A percentile compares a stretch with the other conserved stretches of the same genome.
Conservation (phyloP, 2,888 invertebrate genomes). For the Agrochola litura region DNA sequence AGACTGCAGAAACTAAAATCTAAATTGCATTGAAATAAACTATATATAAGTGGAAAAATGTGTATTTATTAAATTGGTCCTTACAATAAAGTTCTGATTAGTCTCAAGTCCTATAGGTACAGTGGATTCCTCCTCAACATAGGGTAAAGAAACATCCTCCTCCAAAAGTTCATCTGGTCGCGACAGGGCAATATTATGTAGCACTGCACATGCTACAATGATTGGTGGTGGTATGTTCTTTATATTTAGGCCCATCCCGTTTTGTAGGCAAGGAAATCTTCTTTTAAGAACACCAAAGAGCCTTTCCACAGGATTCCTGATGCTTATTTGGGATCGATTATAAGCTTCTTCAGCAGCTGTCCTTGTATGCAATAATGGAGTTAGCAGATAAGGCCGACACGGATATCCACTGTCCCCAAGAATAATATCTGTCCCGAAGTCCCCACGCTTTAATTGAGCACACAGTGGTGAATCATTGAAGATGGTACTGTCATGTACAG, state of each 20-base stretch:
- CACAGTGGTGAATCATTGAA: conserved; percentile 15
- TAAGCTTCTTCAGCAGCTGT: conserved; percentile 6
- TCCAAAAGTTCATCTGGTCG: not conserved
- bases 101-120: not conserved
- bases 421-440: conserved; percentile 7
- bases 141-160: not conserved
- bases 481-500: conserved; percentile 9
- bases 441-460: conserved; percentile 15
- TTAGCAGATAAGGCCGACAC: not conserved
- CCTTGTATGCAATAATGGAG: conserved; percentile 4
- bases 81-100: conserved; percentile 1
- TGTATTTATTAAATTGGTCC: conserved; percentile 5
- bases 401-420: conserved; percentile 17
- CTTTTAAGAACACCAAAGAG: conserved; percentile 4
- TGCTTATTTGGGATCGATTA: not conserved
- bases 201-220: conserved; percentile 11
- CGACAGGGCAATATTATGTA: conserved; percentile 11
- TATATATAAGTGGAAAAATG: conserved; percentile 6
- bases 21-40: conserved; percentile 1
- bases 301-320: conserved; percentile 1
- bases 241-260: not conserved
- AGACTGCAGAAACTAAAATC: conserved; percentile 6
- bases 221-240: not conserved
- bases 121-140: conserved; percentile 6
- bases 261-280: conserved; percentile 7